Conservation (phyloP, 2,113 vertebrate species). For the Eublepharis macularius region DNA sequence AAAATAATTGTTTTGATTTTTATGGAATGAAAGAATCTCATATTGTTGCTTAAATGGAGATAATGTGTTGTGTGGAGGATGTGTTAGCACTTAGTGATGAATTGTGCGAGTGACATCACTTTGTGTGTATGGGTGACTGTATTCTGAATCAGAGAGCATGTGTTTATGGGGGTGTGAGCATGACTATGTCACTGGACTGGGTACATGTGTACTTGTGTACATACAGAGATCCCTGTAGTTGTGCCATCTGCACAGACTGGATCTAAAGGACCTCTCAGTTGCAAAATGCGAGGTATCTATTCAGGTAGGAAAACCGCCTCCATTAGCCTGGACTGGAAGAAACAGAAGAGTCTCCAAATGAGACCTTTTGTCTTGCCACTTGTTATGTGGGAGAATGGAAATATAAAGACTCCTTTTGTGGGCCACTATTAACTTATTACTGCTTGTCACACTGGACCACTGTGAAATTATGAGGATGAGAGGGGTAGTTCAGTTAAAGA, state of each 20-base stretch:
- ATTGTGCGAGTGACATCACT: slow-evolving; percentile 4
- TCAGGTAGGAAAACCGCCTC: background rate
- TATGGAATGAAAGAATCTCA: slow-evolving; percentile 19
- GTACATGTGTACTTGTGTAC: slow-evolving; percentile 38
- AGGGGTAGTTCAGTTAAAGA: background rate
- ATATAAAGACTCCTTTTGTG: background rate
- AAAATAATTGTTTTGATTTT: slow-evolving; percentile 37
- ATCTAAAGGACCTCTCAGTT: background rate
- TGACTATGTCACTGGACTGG: background rate
- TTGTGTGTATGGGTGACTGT: slow-evolving; percentile 49
- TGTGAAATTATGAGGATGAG: background rate
- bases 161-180: slow-evolving; percentile 41
- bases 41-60: slow-evolving; percentile 56
- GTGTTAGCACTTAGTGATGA: slow-evolving; percentile 64
- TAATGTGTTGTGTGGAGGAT: slow-evolving; percentile 60
- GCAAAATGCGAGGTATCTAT: background rate
- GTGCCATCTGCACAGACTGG: slow-evolving; percentile 19
- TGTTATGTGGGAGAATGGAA: background rate
- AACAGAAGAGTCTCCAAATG: background rate
- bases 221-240: slow-evolving; percentile 21
- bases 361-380: background rate
- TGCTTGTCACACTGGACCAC: background rate
- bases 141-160: slow-evolving; percentile 69
- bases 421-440: background rate
- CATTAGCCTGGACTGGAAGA: background rate